A percentile compares a stretch with the other conserved stretches of the same genome.
phyloP scores from a whole-genome alignment of 2,888 invertebrate genomes.

The Timema podura region DNA sequence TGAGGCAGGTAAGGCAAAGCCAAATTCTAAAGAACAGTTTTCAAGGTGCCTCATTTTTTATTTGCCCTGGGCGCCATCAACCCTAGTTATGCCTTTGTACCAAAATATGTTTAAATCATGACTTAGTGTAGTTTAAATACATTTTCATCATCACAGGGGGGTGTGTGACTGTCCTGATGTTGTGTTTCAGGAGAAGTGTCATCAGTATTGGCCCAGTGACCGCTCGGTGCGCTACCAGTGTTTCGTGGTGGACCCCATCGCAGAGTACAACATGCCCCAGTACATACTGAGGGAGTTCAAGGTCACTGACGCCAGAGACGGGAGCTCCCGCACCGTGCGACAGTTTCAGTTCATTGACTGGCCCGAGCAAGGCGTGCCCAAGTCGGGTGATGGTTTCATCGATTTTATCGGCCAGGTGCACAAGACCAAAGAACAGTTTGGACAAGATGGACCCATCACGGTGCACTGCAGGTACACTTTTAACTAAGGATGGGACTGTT shows the following conservation, averaged over 20 bases:
- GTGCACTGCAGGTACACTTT: slow-evolving; percentile 83
- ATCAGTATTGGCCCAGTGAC: slow-evolving; percentile 99
- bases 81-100: no score
- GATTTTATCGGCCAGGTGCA: slow-evolving; percentile 99
- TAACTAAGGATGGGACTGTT: no score
- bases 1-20: no score
- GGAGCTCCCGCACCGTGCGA: slow-evolving; percentile 89
- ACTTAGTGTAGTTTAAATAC: no score
- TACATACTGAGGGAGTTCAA: slow-evolving; percentile 99
- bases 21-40: no score
- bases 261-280: slow-evolving; percentile 99
- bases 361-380: slow-evolving; percentile 96
- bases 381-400: slow-evolving; percentile 97
- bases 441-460: slow-evolving; percentile 98
- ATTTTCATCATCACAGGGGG: no score
- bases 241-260: slow-evolving; percentile 98
- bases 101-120: no score
- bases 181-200: slow-evolving; percentile 87
- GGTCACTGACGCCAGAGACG: slow-evolving; percentile 96
- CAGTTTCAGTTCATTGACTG: slow-evolving; percentile 97
- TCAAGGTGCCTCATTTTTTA: no score
- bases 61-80: no score
- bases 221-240: slow-evolving; percentile 95
- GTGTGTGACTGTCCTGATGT: not conserved
- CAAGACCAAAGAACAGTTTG: slow-evolving; percentile 99